A percentile compares a stretch with the other conserved stretches of the same genome.
These are phyloP conservation scores for Metellina segmentata DNA, from an alignment of 2,888 invertebrate species.

Conservation along the genomic window DNA sequence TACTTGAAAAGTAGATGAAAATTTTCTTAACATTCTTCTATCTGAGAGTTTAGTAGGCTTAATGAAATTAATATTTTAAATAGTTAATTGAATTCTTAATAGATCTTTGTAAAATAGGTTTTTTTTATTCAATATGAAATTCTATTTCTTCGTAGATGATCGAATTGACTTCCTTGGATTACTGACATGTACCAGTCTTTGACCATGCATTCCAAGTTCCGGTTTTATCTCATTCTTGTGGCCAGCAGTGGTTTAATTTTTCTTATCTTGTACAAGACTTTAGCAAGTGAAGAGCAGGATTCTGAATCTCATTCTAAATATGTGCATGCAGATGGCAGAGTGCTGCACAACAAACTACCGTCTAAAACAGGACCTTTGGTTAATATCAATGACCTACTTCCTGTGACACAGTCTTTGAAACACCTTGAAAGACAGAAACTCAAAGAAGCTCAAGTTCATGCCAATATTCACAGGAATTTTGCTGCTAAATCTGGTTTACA, in stretches of 20 bases:
- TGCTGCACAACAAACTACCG: constrained; percentile 24
- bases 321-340: constrained; percentile 19
- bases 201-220: constrained; percentile 73
- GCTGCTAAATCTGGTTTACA: constrained; percentile 15
- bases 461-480: constrained; percentile 60
- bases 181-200: constrained; percentile 35
- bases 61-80: too few relatives aligned
- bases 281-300: constrained; percentile 74
- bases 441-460: constrained; percentile 76
- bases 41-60: too few relatives aligned
- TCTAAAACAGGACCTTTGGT: constrained; percentile 53
- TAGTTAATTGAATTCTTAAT: too few relatives aligned
- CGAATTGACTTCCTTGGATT: not conserved
- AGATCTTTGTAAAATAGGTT: too few relatives aligned
- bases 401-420: constrained; percentile 69
- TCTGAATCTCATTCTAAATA: constrained; percentile 71
- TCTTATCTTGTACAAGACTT: constrained; percentile 73
- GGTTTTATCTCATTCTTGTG: constrained; percentile 73
- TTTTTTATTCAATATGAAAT: too few relatives aligned
- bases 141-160: constrained; percentile 21
- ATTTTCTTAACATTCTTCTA: too few relatives aligned
- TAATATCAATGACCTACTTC: constrained; percentile 74
- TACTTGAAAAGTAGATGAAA: too few relatives aligned
- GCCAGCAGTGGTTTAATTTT: constrained; percentile 74
- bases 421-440: constrained; percentile 73